Base-by-base conservation (phyloP, 1,140 invertebrate genomes). In the Delia radicum region DNA sequence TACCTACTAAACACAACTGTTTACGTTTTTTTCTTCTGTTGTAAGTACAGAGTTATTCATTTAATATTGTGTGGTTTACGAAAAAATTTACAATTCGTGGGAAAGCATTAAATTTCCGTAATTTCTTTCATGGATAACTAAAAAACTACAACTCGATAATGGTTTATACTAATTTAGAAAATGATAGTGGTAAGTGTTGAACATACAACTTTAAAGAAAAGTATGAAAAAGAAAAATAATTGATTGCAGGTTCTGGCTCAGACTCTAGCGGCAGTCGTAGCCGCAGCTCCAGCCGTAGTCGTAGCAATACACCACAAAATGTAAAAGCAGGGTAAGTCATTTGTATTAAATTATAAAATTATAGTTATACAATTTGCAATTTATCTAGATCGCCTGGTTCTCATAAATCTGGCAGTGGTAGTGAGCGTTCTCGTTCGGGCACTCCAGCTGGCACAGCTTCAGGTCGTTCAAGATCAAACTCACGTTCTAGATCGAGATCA, bases 381-480 rank as follows among this genome's bases (percentile, higher is more conserved):
- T 42, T 48, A 28, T 24, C 10, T 48, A 63, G 48, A 42, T 76
- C 48, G 13, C 27, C 26, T 8, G 10, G n/a, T 10, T 33, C 13
- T 12, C 48, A 55, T n/a, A n/a, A 18, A 2, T 55, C 48, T 48
- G 79, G 75, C 8, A 82, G 79, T 65, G 81, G 78, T 18, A 84
- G 81, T 48, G 79, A 79, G 67, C 81, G 78, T 78, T 76, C 82
- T 12, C 76, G 80, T 42, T 81, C 80, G 24, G 74, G 75, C 8
- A 42, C 61, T 7, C 75, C 48, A n/a, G 8, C 37, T 26, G 55
- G 61, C 18, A 33, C 33, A 2, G 74, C 46, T 18, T 75, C 76
- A 8, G 55, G 69, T 2, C 48, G 71, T 55, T 76, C 77, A 2
- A 69, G 65, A 2, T 67, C 74, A 2, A 33, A 18, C 15, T 55